phyloP scores from a whole-genome alignment of 1,140 invertebrate species.

The Rhynchophorus ferrugineus region DNA sequence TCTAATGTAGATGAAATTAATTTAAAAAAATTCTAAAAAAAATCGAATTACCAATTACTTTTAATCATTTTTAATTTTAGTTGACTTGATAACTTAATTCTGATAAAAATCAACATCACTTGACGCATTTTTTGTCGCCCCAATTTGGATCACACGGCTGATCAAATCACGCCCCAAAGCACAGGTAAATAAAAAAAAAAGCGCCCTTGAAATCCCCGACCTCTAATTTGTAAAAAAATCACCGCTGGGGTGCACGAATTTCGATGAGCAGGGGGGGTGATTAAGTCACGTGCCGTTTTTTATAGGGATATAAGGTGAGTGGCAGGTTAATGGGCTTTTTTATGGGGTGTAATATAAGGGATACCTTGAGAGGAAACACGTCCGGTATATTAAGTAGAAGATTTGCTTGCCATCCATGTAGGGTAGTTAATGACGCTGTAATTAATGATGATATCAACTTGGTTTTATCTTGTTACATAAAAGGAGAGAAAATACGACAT shows the following conservation, averaged over 20 bases:
- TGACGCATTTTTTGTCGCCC: no score
- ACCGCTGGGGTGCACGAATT: background rate
- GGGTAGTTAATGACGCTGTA: background rate
- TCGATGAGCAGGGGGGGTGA: constrained; percentile 3
- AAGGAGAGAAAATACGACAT: no score
- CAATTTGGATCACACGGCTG: no score
- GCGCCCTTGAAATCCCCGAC: background rate
- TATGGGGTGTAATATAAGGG: background rate
- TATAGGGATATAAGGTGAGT: background rate
- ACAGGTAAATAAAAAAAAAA: background rate
- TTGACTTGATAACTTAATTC: no score
- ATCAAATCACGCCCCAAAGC: background rate
- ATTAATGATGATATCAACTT: no score
- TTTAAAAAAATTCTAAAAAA: no score
- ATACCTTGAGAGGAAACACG: background rate
- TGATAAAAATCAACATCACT: no score
- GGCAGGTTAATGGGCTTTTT: background rate
- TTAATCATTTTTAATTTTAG: no score
- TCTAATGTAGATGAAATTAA: no score
- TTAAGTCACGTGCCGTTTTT: constrained; percentile 6
- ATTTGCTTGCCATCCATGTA: background rate
- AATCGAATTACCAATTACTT: no score
- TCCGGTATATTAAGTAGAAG: background rate
- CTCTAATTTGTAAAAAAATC: background rate
- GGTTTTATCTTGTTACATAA: no score